phyloP scores from a whole-genome alignment of 2,888 invertebrate genomes.

The Oxytorus armatus region DNA sequence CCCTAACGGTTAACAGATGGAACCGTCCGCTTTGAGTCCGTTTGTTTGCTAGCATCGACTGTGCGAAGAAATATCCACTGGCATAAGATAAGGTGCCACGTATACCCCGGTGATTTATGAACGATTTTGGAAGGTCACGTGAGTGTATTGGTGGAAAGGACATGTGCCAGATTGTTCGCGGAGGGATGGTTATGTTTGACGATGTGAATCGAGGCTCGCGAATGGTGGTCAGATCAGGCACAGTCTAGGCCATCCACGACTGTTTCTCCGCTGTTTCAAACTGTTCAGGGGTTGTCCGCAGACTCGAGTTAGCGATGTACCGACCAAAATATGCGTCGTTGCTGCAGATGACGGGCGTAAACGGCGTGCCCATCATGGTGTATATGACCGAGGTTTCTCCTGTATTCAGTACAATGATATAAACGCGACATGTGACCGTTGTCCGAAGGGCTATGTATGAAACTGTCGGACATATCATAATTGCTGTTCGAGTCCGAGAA shows the following conservation, averaged over 20 bases:
- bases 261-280: constrained; percentile 26
- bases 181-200: constrained; percentile 40
- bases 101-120: constrained; percentile 62
- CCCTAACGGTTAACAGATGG: too few species aligned
- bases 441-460: not conserved
- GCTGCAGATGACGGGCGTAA: constrained; percentile 52
- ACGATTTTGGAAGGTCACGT: constrained; percentile 42
- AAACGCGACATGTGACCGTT: not conserved
- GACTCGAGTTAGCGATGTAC: constrained; percentile 4
- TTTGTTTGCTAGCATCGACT: not conserved
- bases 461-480: not conserved
- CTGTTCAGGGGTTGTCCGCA: constrained; percentile 28
- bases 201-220: constrained; percentile 39
- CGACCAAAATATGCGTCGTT: constrained; percentile 22
- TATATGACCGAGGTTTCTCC: constrained; percentile 17
- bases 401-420: constrained; percentile 34
- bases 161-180: constrained; percentile 7
- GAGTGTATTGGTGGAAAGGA: constrained; percentile 33
- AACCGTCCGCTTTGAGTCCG: not conserved
- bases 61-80: constrained; percentile 14
- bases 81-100: constrained; percentile 48
- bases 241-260: constrained; percentile 16
- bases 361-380: constrained; percentile 30
- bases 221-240: constrained; percentile 16
- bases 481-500: too few species aligned